Conservation (phyloP, 2,797 vertebrate genomes). For the Labroides dimidiatus region DNA sequence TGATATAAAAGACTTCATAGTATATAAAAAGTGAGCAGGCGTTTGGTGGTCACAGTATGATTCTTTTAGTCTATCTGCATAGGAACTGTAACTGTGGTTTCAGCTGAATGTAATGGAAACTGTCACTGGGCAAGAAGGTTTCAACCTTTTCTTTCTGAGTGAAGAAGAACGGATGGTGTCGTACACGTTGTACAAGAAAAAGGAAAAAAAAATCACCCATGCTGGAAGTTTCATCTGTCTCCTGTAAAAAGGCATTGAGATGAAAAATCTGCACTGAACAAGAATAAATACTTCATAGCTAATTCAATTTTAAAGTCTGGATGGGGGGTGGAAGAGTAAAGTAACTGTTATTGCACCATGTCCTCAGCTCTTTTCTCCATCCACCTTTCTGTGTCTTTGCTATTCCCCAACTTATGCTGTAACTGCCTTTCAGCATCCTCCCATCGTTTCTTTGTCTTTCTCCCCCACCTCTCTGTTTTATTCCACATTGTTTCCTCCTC, state of each 20-base stretch:
- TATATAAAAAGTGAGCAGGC: no score
- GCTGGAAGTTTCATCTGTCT: constrained; percentile 12
- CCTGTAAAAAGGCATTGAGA: constrained; percentile 48
- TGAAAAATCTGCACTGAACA: constrained; percentile 63
- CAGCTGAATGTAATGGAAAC: no score
- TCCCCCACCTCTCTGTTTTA: background rate
- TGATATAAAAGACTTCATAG: no score
- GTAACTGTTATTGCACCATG: constrained; percentile 33
- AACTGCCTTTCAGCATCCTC: constrained; percentile 11
- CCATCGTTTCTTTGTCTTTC: background rate
- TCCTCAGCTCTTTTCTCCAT: constrained; percentile 30
- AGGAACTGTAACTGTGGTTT: no score
- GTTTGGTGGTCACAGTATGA: no score
- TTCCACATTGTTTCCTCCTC: no score
- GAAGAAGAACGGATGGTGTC: no score
- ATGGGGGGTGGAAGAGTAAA: constrained; percentile 41
- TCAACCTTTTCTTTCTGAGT: no score
- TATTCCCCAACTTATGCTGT: background rate
- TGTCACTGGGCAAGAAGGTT: no score
- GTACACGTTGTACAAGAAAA: background rate
- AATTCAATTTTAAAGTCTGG: constrained; percentile 70
- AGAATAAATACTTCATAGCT: constrained; percentile 75
- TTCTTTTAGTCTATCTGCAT: no score
- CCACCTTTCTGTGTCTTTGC: constrained; percentile 23
- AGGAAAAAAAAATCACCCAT: constrained; percentile 7